phyloP scores from a whole-genome alignment of 1,140 invertebrate genomes.

The Solen grandis region DNA sequence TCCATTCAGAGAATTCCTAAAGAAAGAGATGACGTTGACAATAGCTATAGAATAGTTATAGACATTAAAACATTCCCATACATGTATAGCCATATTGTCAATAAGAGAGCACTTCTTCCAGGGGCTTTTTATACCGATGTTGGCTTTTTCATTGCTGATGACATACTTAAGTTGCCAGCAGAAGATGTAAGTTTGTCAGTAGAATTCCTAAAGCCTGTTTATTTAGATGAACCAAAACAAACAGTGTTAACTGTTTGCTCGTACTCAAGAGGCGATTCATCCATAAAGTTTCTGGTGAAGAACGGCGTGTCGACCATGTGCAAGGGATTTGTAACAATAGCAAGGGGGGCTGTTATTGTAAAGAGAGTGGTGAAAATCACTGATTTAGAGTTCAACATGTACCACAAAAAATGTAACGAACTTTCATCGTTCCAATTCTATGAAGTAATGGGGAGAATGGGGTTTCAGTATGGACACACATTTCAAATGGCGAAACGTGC shows the following conservation, averaged over 20 bases:
- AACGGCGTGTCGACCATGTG: conserved; percentile 1
- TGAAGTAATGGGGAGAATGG: conserved; percentile 1
- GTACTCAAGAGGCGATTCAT: too few relatives aligned
- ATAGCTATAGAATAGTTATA: conserved; percentile 8
- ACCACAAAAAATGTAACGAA: neutral
- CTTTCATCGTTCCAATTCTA: conserved; percentile 7
- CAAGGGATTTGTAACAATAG: conserved; percentile 8
- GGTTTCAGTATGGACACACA: conserved; percentile 34
- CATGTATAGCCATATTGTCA: conserved; percentile 49
- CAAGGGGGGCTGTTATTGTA: neutral
- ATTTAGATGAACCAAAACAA: neutral
- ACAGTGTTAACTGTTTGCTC: conserved; percentile 1
- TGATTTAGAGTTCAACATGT: neutral
- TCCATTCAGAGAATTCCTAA: conserved; percentile 8
- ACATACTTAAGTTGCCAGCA: neutral
- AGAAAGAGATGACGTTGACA: neutral
- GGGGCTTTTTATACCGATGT: conserved; percentile 47
- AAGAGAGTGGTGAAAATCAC: neutral
- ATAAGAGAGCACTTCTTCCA: conserved; percentile 22
- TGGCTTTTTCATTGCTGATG: conserved; percentile 39
- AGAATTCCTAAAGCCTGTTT: conserved; percentile 34
- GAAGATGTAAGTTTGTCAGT: neutral
- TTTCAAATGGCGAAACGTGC: neutral
- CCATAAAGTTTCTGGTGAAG: too few relatives aligned
- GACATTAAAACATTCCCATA: conserved; percentile 25